Evolutionary conservation across 1,140 invertebrate genomes (phyloP), one percentile per base, ranked within the genome.

Genomic region (Drosophila pectinifera): DNA sequence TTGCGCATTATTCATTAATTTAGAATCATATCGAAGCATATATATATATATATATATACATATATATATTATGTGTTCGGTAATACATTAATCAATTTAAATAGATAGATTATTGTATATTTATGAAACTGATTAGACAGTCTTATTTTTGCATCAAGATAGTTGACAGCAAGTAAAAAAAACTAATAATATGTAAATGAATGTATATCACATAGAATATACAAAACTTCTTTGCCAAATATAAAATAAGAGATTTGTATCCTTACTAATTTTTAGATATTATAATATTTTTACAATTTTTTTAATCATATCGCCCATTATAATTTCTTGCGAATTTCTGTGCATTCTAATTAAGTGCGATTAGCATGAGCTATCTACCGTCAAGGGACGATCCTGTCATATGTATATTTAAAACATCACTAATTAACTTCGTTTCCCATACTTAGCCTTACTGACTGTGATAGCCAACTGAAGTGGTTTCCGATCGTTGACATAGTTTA

Each of bases 311-410:
- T 54, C 46, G 7, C 16, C 7, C 22, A 54, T 36, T 11, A 36
- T 45, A 18, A 11, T 59, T 36, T 36, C 5, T 4, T 4, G 6
- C 4, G 11, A 16, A 24, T n/a, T 59, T 54, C 20, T 28, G 46
- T 59, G 46, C 28, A 59, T 36, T 54, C 8, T 36, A 54, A 59
- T 53, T 46, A 48, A 58, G 1, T 41, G 11, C 22, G 16, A 42
- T n/a, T 11, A 41, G 3, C 53, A 41, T 56, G n/a, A 31, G 20
- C 22, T 22, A 45, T 45, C 42, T 22, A 48, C 4, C 22, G 5
- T 1, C n/a, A 16, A 5, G 20, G 16, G 8, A 48, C 16, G 46
- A 48, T 48, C n/a, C 46, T 48, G 46, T 18, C 10, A 48, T 48
- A 48, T 48, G n/a, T n/a, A n/a, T n/a, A 36, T 18, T 22, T 10